Base-by-base conservation (phyloP, 2,797 vertebrate species). In the Carapus acus region DNA sequence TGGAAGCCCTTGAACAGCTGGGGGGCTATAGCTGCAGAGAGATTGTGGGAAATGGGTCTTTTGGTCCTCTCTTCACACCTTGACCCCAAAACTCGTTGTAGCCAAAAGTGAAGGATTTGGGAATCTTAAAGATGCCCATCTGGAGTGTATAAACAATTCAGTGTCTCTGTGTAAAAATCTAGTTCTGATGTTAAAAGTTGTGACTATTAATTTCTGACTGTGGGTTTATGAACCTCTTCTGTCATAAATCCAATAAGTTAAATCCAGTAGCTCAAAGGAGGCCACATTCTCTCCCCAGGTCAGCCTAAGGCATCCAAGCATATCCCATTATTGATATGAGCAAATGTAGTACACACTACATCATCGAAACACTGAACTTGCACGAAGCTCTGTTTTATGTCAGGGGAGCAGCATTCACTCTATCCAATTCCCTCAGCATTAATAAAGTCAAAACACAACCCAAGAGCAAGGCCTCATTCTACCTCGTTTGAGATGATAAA, bases 1-100 rank as follows among this genome's bases (percentile, higher is more conserved):
- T 89, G 78, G 78, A 84, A 87, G 86, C 76, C 79, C 84, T 83
- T 67, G 78, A 90, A 88, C 86, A 89, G 87, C 86, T 89, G 86
- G 85, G 76, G 85, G 88, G 81, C 82, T 87, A 73, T 78, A 69
- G 82, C 79, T 83, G 74, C 54, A 19, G 71, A 76, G 79, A 83
- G 81, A 84, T 85, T 89, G 81, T 88, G 87, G 88, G 84, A 87
- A 87, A 84, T 72, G 41, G 75, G 74, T 83, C 77, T 76, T 78
- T 78, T 76, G 78, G 78, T 83, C 68, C 73, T 78, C 77, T 72
- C 76, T 81, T 82, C 68, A 75, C 78, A 84, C 83, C 72, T 85
- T 86, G 81, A 86, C 82, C 79, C 79, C 67, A 53, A 67, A 78
- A 49, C 73, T 74, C 67, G 51, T 67, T 67, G 60, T 51, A 34